Evolutionary conservation across 2,888 invertebrate genomes (phyloP).

Genomic region (Nowickia ferox): DNA sequence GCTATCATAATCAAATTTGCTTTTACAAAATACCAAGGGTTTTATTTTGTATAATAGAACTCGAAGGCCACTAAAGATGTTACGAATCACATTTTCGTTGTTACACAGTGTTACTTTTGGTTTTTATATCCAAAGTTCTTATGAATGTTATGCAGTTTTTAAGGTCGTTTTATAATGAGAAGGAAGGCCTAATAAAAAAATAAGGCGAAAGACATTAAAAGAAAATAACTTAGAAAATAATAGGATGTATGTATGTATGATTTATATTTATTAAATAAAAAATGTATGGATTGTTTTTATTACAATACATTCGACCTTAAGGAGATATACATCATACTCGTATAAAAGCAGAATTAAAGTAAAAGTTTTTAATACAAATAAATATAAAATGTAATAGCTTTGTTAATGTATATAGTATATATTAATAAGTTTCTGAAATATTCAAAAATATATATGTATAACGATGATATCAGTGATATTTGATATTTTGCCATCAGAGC

Average conservation of each 20-base stretch:
- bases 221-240: background rate
- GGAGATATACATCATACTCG: no score
- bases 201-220: background rate
- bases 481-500: no score
- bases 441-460: background rate
- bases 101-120: background rate
- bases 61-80: background rate
- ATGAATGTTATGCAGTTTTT: background rate
- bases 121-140: background rate
- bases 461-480: no score
- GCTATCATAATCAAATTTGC: no score
- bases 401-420: background rate
- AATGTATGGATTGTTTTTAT: slow-evolving; percentile 14
- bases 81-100: no score
- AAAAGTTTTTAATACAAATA: slow-evolving; percentile 1
- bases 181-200: slow-evolving; percentile 11
- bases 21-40: no score
- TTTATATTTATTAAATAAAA: slow-evolving; percentile 34
- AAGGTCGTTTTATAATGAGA: background rate
- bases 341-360: background rate
- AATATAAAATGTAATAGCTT: background rate
- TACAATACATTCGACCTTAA: slow-evolving; percentile 5
- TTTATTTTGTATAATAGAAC: no score
- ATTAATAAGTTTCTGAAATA: background rate
- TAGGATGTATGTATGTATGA: slow-evolving; percentile 3